Evolutionary conservation across 2,888 invertebrate species (phyloP), one percentile per base, ranked within the genome.

Genomic region (Hypomecis punctinalis): DNA sequence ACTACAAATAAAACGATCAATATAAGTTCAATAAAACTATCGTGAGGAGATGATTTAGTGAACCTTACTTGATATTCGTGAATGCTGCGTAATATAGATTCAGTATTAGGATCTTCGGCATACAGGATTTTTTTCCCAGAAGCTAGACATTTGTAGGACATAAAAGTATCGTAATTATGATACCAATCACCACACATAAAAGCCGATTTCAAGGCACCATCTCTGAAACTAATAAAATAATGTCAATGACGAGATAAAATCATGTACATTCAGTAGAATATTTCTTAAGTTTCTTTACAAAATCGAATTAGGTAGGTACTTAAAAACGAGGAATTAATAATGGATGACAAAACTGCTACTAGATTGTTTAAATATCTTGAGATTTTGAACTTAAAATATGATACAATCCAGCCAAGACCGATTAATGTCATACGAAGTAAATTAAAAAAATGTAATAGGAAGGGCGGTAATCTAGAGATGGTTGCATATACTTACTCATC

Each of bases 111-210:
- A 0, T 79, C 71, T 40, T 80, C 73, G 4, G 76, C 63, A 55
- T 84, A 90, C 10, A 89, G 80, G 43, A 88, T 74, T 76, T 78
- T 87, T 61, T 80, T 82, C 54, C 90, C 89, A 45, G 76, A 67
- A 23, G 71, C 72, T n/a, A 90, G 70, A 66, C 85, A 85, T 74
- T 86, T 88, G 70, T 80, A 89, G 1, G 85, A 85, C 77, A 85
- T 85, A 63, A 88, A 89, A 1, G 80, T 82, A 62, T 88, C 87
- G 61, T 88, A 90, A 72, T 86, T 89, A 68, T 86, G 89, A 72
- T 81, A 86, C 89, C 89, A 90, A 66, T 85, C 85, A 46, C 87
- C 89, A 59, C 70, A 79, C 37, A 88, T n/a, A 58, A 81, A 86
- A 8, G 77, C 80, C 7, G 79, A 83, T 73, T 84, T 67, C 23